A percentile compares a stretch with the other conserved stretches of the same genome.
phyloP scores from a whole-genome alignment of 2,113 vertebrate genomes.

The Noturus placidus region DNA sequence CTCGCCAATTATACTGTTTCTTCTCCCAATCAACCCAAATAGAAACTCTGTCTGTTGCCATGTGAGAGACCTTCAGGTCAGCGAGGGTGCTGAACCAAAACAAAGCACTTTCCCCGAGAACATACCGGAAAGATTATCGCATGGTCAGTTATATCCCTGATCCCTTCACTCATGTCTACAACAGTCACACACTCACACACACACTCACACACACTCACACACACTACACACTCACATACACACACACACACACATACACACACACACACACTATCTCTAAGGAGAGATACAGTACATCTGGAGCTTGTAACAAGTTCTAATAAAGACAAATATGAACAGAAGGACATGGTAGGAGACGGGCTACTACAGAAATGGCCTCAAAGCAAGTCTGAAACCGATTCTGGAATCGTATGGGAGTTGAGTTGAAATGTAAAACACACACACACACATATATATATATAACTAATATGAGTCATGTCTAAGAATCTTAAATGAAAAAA shows the following conservation, averaged over 20 bases:
- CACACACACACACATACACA: slow-evolving; percentile 16
- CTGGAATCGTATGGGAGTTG: not conserved
- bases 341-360: not conserved
- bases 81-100: slow-evolving; percentile 23
- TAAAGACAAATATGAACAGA: slow-evolving; percentile 28
- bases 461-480: not conserved
- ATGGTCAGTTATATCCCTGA: not conserved
- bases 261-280: not conserved
- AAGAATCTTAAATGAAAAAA: no score
- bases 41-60: slow-evolving; percentile 17
- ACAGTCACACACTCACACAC: slow-evolving; percentile 6
- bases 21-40: slow-evolving; percentile 9
- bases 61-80: slow-evolving; percentile 25
- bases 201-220: slow-evolving; percentile 8
- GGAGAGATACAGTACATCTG: slow-evolving; percentile 12
- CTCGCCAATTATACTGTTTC: not conserved
- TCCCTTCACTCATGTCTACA: not conserved
- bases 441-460: not conserved
- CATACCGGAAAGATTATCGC: slow-evolving; percentile 26
- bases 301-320: slow-evolving; percentile 21
- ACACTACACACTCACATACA: not conserved
- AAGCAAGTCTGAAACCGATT: slow-evolving; percentile 19
- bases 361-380: not conserved
- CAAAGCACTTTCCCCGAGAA: slow-evolving; percentile 14
- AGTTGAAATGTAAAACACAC: not conserved